Evolutionary conservation across 2,113 vertebrate genomes (phyloP).

Genomic region (Pterocles burchelli): DNA sequence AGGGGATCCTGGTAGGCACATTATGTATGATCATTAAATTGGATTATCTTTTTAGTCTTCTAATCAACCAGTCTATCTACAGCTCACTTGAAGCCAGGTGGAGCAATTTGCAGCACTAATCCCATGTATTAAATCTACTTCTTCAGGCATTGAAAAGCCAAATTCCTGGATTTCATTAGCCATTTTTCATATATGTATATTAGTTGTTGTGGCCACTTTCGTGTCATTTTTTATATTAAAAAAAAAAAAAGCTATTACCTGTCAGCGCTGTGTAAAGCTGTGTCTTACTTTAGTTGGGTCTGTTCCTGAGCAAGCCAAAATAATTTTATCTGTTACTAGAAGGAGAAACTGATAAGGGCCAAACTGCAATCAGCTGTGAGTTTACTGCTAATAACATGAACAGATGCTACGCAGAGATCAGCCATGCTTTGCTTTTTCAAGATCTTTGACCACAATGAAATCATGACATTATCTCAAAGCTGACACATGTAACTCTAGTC

Average conservation of each 20-base stretch:
- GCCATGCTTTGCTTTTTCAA: conserved; percentile 12
- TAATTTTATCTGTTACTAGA: background rate
- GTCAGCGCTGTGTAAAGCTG: background rate
- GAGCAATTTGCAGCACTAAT: background rate
- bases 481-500: conserved; percentile 8
- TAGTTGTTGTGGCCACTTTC: background rate
- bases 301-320: conserved; percentile 14
- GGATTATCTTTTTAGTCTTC: background rate
- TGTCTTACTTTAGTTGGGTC: background rate
- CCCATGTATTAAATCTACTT: background rate
- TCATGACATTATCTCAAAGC: conserved; percentile 43
- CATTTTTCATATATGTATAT: background rate
- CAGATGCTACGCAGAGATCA: background rate
- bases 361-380: conserved; percentile 36
- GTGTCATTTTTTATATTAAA: background rate
- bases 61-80: background rate
- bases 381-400: conserved; percentile 25
- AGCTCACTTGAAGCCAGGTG: background rate
- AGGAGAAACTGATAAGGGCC: conserved; percentile 20
- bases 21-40: background rate
- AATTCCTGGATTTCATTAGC: background rate
- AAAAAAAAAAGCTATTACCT: background rate
- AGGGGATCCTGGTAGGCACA: background rate
- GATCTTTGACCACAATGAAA: conserved; percentile 44
- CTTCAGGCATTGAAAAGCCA: background rate